Evolutionary conservation across 2,113 vertebrate genomes (phyloP), one percentile per base, ranked within the genome.

Genomic region (Silurus asotus): DNA sequence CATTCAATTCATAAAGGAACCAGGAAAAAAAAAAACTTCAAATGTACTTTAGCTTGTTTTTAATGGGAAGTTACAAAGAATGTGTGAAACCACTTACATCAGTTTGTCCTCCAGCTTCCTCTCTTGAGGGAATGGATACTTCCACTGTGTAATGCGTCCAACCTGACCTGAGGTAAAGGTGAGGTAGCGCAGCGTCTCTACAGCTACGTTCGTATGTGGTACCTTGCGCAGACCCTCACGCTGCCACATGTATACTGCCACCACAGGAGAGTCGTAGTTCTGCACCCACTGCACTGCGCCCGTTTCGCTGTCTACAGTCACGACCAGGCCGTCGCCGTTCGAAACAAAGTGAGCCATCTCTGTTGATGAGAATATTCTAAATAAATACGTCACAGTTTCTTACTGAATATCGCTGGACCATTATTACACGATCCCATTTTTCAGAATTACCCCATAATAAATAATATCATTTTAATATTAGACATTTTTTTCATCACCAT

Each of bases 281-380:
- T 99, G 98, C 55, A 98, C 96, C 98, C 98, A 99, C 83, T 97
- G 93, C 48, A 99, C 95, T 0, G 98, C 97, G 13, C 98, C 98
- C 0, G 97, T 96, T 45, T 99, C 98, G 0, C 95, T 97, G 95
- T 99, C 97, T 90, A 99, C 97, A 0, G 98, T 99, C 93, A 99
- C 98, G 93, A 99, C 98, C 77, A 99, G 95, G 23, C 97, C 98
- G 0, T 99, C 98, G 0, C 98, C 97, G 0, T 99, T 99, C 58
- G 98, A 99, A 89, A 98, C 98, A 61, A 99, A 99, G 91, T 99
- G 98, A 82, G 97, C 97, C 97, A 97, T 97, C 87, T 97, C 98
- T 99, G 88, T 6, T 4, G n/a, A 37, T 6, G 11, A 37, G 17
- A 28, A 28, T 7, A 2, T n/a, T 51, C 0, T 14, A 58, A 58